Evolutionary conservation across 2,888 invertebrate species (phyloP), one percentile per base, ranked within the genome.

Genomic region (Pogonocherus hispidulus): DNA sequence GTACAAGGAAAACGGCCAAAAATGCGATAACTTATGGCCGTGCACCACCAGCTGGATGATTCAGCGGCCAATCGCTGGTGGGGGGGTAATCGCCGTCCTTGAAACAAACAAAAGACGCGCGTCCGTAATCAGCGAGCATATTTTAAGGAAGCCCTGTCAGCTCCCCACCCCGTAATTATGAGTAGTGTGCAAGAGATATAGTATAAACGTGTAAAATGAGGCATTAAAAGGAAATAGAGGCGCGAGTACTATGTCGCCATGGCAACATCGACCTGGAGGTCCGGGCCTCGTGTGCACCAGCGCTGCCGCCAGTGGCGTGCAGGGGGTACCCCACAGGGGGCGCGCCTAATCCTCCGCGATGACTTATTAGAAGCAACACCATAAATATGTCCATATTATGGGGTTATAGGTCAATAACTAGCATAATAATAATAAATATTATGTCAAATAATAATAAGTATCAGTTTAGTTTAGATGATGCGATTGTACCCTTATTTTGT

Each of bases 201-300:
- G 59, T 59, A 67, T 73, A 65, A 77, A 73, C 73, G 77, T 76
- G 79, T 77, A 79, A 78, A 79, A 79, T 78, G 78, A 78, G 72
- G 79, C 79, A 77, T 77, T 78, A 79, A 79, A 78, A 74, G 76
- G 78, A 79, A 79, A 78, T 78, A 78, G 79, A 78, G 74, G 77
- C 75, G 78, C 77, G 78, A 79, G 79, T 80, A 80, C 80, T 80
- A 80, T 73, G 80, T 80, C 73, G 73, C 76, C 75, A 80, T 80
- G 78, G 79, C 77, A 80, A 80, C 79, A 80, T 80, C 80, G 80
- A 80, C 80, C 80, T 75, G 77, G 69, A 69, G 72, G 66, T 73
- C 75, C 76, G 72, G 73, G 75, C 69, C 51, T 55, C 63, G 46
- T 63, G 67, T 67, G 67, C 63, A 67, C 62, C 73, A 69, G 67